A percentile compares a stretch with the other conserved stretches of the same genome.
Evolutionary conservation across 2,797 vertebrate genomes (phyloP).

Genomic region (Danio tinwini): DNA sequence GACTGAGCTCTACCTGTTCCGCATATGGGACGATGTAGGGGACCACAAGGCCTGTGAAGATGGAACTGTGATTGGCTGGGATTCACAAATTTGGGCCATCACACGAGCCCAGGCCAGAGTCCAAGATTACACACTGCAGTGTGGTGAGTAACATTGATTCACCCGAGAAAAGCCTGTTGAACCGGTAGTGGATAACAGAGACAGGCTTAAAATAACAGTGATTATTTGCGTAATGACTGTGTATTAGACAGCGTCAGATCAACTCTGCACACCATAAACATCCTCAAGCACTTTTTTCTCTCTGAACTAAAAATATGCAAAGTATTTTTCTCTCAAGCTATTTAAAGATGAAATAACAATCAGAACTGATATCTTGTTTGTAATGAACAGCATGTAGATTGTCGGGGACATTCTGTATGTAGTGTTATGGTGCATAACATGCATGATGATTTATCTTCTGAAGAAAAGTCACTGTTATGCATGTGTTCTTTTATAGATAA

Average conservation of each 20-base stretch:
- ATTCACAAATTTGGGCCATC: constrained; percentile 69
- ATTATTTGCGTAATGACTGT: constrained; percentile 2
- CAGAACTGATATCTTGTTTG: background rate
- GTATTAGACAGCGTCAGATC: background rate
- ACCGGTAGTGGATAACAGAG: background rate
- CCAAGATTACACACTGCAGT: constrained; percentile 68
- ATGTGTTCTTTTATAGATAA: background rate
- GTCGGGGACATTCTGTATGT: background rate
- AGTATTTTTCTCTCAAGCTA: background rate
- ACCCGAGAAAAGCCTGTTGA: constrained; percentile 9
- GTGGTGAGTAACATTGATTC: constrained; percentile 64
- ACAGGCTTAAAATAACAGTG: constrained; percentile 14
- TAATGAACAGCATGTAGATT: background rate
- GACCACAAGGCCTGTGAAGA: constrained; percentile 72
- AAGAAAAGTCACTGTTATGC: background rate
- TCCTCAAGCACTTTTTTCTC: constrained; percentile 1
- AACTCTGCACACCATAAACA: background rate
- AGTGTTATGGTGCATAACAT: background rate
- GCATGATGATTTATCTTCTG: background rate
- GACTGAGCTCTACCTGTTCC: constrained; percentile 80
- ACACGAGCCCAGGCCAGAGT: constrained; percentile 61
- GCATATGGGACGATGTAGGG: constrained; percentile 72
- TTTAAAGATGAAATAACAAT: background rate
- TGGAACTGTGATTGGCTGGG: constrained; percentile 76
- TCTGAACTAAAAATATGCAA: constrained; percentile 17